Evolutionary conservation across 2,888 invertebrate genomes (phyloP).

Genomic region (Macrosiphum euphorbiae): DNA sequence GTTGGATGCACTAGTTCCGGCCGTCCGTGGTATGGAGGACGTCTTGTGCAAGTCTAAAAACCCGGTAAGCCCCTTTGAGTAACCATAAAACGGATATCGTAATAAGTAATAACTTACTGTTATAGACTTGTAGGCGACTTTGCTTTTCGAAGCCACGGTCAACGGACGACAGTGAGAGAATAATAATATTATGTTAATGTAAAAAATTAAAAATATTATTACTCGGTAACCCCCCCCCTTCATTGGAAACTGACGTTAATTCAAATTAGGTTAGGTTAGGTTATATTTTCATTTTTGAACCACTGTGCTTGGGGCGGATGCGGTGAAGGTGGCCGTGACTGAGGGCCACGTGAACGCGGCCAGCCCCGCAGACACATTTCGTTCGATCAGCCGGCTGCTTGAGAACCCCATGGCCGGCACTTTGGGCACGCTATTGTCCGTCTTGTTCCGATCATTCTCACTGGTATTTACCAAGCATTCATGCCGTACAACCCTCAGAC

Average conservation of each 20-base stretch:
- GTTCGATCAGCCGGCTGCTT: background rate
- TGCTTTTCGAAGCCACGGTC: background rate
- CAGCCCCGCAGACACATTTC: background rate
- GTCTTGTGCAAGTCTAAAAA: background rate
- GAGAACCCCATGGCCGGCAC: background rate
- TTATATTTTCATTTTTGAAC: too few species aligned
- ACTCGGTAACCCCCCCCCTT: too few species aligned
- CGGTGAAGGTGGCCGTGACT: background rate
- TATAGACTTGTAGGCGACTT: background rate
- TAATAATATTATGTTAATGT: background rate
- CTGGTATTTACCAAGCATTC: background rate
- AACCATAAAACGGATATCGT: background rate
- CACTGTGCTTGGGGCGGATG: too few species aligned
- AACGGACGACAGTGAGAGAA: too few species aligned
- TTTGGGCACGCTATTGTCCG: background rate
- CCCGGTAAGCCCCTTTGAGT: background rate
- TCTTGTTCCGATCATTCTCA: background rate
- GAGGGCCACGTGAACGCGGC: background rate
- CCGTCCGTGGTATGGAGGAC: background rate
- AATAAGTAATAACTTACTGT: background rate
- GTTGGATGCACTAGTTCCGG: background rate
- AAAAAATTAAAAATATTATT: background rate
- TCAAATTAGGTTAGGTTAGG: too few species aligned
- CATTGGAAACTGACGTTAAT: too few species aligned
- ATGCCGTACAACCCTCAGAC: background rate